These are phyloP conservation scores for Aspiorhynchus laticeps DNA, from an alignment of 2,113 vertebrate species.

Conservation along the genomic window DNA sequence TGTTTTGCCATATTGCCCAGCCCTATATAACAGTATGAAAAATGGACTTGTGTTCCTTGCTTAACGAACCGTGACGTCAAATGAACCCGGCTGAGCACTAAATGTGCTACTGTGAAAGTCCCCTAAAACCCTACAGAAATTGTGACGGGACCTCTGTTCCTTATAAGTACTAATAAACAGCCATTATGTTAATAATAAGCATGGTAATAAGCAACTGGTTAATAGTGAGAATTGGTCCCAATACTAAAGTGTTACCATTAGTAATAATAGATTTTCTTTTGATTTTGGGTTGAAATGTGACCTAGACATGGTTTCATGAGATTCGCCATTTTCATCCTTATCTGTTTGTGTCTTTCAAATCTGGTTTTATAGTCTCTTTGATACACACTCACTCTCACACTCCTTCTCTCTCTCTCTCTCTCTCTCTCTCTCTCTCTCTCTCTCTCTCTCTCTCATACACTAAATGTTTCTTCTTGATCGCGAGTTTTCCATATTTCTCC, in stretches of 20 bases:
- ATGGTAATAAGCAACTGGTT: no score
- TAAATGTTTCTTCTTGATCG: slow-evolving; percentile 7
- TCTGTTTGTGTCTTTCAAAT: background rate
- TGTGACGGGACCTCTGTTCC: background rate
- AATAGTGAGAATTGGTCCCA: no score
- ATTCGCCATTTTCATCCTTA: background rate
- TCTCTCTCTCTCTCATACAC: background rate
- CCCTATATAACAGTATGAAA: no score
- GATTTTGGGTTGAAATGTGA: background rate
- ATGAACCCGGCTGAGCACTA: no score
- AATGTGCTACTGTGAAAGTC: no score
- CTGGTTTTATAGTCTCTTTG: slow-evolving; percentile 8
- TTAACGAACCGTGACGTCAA: no score
- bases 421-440: background rate
- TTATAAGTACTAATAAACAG: no score
- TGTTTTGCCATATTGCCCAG: no score
- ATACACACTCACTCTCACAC: background rate
- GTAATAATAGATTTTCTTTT: background rate
- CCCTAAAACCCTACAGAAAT: background rate
- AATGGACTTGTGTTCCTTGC: no score
- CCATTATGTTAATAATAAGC: no score
- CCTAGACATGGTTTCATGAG: background rate
- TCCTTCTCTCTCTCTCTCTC: no score
- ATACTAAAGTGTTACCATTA: no score
- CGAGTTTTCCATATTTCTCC: slow-evolving; percentile 30